Conservation (phyloP, 2,888 invertebrate species). For the Ophonus ardosiacus region DNA sequence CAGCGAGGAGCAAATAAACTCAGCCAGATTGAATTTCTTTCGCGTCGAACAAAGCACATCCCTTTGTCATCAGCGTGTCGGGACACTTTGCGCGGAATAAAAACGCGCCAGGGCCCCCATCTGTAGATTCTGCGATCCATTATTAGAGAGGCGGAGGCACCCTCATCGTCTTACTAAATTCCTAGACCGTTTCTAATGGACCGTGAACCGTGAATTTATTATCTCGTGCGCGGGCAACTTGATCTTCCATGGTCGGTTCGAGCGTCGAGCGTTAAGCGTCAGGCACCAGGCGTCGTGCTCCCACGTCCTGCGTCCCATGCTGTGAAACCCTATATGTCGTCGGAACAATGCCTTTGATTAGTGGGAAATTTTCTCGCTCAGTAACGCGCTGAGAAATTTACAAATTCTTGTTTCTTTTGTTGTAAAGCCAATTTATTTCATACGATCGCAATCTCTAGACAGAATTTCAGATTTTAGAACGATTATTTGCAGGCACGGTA, state of each 20-base stretch:
- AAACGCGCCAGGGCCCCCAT: slow-evolving; percentile 20
- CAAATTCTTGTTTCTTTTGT: slow-evolving; percentile 31
- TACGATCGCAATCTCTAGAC: background rate
- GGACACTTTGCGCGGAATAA: slow-evolving; percentile 47
- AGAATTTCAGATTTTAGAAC: background rate
- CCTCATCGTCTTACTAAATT: slow-evolving; percentile 55
- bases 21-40: slow-evolving; percentile 50
- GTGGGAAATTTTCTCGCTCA: slow-evolving; percentile 34
- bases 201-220: slow-evolving; percentile 53
- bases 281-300: background rate
- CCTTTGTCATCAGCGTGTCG: slow-evolving; percentile 49
- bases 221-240: slow-evolving; percentile 33
- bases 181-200: slow-evolving; percentile 55
- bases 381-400: slow-evolving; percentile 23
- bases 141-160: slow-evolving; percentile 39
- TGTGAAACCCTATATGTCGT: slow-evolving; percentile 36
- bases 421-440: slow-evolving; percentile 12
- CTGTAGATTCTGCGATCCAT: slow-evolving; percentile 41
- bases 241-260: slow-evolving; percentile 11
- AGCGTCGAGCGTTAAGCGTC: background rate
- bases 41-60: slow-evolving; percentile 49
- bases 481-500: background rate
- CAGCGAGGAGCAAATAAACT: slow-evolving; percentile 49
- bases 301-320: background rate
- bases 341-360: slow-evolving; percentile 42